Base-by-base conservation (phyloP, 2,888 invertebrate species). In the Incurvaria masculella region DNA sequence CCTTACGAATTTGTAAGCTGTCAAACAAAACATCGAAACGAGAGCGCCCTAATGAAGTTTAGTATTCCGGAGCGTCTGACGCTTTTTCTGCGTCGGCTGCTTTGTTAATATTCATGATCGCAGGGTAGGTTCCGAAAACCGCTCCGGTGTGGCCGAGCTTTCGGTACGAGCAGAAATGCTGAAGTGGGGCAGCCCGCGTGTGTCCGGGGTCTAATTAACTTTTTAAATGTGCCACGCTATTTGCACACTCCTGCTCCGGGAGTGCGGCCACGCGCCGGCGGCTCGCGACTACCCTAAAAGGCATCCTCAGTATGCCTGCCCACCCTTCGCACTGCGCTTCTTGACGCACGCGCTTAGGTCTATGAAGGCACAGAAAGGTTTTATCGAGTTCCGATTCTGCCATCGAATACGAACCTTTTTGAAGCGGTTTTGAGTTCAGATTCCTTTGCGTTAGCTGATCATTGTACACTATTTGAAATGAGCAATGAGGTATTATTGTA, bases 131-230 rank as follows among this genome's bases (percentile, higher is more conserved):
- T 33, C 33, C 33, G 33, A 33, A 33, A 33, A 33, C 33, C 33
- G 14, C 33, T 33, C 14, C 33, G 14, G 33, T 33, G 33, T 33
- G 33, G 33, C 33, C 33, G 33, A 33, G 3, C 33, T n/a, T n/a
- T n/a, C 11, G 14, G 33, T n/a, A 33, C 33, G 33, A 11, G 33
- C 33, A 33, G 6, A 33, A 8, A 33, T 33, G 8, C 33, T 33
- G 14, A 33, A 33, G 33, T 14, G 33, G 33, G 33, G 33, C 33
- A n/a, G 33, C 39, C 57, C 60, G 62, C 61, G 56, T 64, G 66
- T 72, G 72, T 72, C 72, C 72, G 63, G 61, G 55, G 52, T 55
- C 60, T 62, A 70, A 71, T 70, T 72, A 71, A 66, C 62, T 66
- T 68, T 68, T 65, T 64, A 62, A 61, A 62, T 62, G 64, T 20